Evolutionary conservation across 2,888 invertebrate species (phyloP).

Genomic region (Noctua comes): DNA sequence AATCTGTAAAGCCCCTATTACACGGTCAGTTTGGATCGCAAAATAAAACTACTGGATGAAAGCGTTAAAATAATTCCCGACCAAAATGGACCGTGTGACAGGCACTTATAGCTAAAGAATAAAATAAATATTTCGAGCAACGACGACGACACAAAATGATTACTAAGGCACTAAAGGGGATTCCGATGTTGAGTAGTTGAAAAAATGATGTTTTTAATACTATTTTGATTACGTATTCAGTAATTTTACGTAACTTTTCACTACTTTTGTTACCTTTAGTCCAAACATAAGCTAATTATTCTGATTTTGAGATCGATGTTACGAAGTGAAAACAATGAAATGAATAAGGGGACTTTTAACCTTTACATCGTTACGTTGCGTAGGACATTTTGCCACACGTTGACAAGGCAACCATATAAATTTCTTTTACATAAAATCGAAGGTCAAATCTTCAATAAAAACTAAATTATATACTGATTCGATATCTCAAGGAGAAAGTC

Average conservation of each 20-base stretch:
- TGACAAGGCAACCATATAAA: not conserved
- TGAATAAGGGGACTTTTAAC: constrained; percentile 3
- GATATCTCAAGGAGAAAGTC: too few species aligned
- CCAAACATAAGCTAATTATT: constrained; percentile 32
- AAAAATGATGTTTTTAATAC: constrained; percentile 31
- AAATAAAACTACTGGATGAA: constrained; percentile 10
- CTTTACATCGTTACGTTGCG: constrained; percentile 21
- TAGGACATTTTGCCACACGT: not conserved
- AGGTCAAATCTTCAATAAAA: not conserved
- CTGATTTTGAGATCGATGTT: constrained; percentile 46
- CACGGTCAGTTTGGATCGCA: constrained; percentile 31
- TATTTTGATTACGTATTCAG: constrained; percentile 34
- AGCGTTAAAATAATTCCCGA: not conserved
- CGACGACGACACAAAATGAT: constrained; percentile 41
- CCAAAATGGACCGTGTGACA: constrained; percentile 12
- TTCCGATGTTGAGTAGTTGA: constrained; percentile 39
- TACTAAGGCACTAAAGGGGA: constrained; percentile 59
- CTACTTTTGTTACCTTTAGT: constrained; percentile 56
- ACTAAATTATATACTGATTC: not conserved
- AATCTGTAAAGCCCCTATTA: constrained; percentile 23
- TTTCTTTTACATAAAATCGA: not conserved
- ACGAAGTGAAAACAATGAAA: constrained; percentile 19
- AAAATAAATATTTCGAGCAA: constrained; percentile 44
- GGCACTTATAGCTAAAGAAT: constrained; percentile 14
- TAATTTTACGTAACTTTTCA: constrained; percentile 31